Evolutionary conservation across 1,140 invertebrate species (phyloP).

Genomic region (Tetramorium alpestre): DNA sequence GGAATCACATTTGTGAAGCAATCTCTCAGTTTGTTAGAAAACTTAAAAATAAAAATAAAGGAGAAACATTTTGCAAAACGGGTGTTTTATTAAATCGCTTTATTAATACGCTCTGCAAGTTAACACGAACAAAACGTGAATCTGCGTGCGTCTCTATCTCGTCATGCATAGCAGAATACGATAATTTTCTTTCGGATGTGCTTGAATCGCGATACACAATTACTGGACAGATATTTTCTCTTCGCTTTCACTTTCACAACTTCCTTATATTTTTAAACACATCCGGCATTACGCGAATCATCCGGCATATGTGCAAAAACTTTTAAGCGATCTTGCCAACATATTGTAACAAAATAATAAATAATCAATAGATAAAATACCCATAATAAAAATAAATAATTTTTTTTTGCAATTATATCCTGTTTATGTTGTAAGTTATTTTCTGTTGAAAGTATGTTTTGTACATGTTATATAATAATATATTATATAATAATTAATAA

Average conservation of each 20-base stretch:
- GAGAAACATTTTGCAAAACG: neutral
- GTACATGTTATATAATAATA: neutral
- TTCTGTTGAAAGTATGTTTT: neutral
- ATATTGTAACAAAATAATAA: neutral
- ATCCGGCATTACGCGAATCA: too few species aligned
- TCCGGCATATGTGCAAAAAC: neutral
- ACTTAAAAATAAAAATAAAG: neutral
- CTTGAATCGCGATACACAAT: neutral
- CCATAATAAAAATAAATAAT: neutral
- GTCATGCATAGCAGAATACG: slow-evolving; percentile 1
- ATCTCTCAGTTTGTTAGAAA: neutral
- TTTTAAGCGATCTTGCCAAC: neutral
- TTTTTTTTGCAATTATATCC: neutral
- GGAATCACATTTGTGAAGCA: neutral
- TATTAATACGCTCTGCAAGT: neutral
- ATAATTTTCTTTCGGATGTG: neutral
- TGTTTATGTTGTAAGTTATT: neutral
- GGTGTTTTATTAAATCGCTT: neutral
- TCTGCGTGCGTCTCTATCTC: neutral
- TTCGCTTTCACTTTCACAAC: slow-evolving; percentile 17
- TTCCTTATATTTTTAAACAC: neutral
- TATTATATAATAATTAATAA: too few species aligned
- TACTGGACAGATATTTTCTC: neutral
- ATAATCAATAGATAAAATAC: neutral
- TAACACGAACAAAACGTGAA: neutral